phyloP scores from a whole-genome alignment of 2,888 invertebrate species.

The Drosophila pegasa region DNA sequence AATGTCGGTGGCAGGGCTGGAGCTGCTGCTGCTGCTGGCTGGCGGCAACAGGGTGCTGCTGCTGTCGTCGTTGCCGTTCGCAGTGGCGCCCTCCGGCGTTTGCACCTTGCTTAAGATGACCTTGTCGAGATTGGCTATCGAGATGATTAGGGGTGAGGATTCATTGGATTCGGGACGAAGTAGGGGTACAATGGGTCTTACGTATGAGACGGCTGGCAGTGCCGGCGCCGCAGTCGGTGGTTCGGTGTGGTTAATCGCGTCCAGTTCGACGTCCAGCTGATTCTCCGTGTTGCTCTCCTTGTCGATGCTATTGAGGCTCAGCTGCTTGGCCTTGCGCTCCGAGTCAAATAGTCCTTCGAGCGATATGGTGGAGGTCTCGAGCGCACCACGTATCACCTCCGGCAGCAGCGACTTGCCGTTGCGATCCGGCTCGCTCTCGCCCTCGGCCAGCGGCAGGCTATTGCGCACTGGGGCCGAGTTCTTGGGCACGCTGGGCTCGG shows the following conservation, averaged over 20 bases:
- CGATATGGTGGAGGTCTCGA: constrained; percentile 89
- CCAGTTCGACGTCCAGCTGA: background rate
- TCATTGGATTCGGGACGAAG: constrained; percentile 85
- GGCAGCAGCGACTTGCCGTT: constrained; percentile 81
- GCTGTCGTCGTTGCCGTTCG: constrained; percentile 18
- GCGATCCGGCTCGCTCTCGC: constrained; percentile 54
- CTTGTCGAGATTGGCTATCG: constrained; percentile 85
- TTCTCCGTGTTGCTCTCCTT: constrained; percentile 43
- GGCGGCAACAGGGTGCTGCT: constrained; percentile 25
- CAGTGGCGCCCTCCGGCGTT: constrained; percentile 50
- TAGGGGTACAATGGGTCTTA: constrained; percentile 84
- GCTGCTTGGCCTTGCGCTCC: constrained; percentile 83
- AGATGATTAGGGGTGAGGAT: constrained; percentile 85
- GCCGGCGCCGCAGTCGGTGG: constrained; percentile 37
- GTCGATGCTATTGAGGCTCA: constrained; percentile 59
- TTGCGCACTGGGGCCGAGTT: constrained; percentile 75
- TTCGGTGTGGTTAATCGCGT: constrained; percentile 11
- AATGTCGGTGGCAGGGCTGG: background rate
- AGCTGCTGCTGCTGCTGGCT: constrained; percentile 12
- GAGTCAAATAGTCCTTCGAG: constrained; percentile 89
- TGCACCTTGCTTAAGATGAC: constrained; percentile 84
- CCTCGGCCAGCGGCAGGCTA: constrained; percentile 62
- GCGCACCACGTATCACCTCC: constrained; percentile 82
- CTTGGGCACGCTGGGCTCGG: constrained; percentile 64
- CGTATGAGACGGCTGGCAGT: constrained; percentile 69